A percentile compares a stretch with the other conserved stretches of the same genome.
phyloP scores from a whole-genome alignment of 2,797 vertebrate genomes.

The Lemur catta region DNA sequence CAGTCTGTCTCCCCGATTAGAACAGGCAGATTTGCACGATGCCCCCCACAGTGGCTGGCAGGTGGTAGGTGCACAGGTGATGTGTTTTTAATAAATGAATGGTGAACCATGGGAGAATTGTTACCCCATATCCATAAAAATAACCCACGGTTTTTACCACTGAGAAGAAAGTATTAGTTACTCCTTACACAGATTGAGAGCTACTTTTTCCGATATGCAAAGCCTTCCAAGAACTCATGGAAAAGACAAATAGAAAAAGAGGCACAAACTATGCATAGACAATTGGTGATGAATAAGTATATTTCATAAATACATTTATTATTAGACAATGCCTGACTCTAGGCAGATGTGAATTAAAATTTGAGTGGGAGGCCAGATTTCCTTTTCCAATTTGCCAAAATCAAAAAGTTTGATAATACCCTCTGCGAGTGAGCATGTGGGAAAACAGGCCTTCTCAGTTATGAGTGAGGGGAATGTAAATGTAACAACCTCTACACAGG shows the following conservation, averaged over 20 bases:
- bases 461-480: background rate
- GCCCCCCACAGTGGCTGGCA: fast-evolving
- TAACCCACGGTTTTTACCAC: background rate
- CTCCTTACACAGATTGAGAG: background rate
- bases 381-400: background rate
- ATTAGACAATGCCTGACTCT: background rate
- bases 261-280: background rate
- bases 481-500: background rate
- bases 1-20: background rate
- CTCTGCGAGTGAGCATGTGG: background rate
- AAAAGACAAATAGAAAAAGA: background rate
- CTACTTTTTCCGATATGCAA: background rate
- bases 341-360: background rate
- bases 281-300: background rate
- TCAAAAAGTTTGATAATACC: background rate
- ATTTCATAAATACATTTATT: background rate
- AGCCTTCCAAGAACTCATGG: background rate
- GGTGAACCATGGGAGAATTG: background rate
- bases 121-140: background rate
- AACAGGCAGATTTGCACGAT: background rate
- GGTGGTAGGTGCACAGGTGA: fast-evolving
- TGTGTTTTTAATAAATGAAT: background rate
- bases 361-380: background rate
- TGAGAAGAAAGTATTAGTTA: background rate
- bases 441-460: background rate